Conservation (phyloP, 2,888 invertebrate genomes). For the Ceratothoa steindachneri region DNA sequence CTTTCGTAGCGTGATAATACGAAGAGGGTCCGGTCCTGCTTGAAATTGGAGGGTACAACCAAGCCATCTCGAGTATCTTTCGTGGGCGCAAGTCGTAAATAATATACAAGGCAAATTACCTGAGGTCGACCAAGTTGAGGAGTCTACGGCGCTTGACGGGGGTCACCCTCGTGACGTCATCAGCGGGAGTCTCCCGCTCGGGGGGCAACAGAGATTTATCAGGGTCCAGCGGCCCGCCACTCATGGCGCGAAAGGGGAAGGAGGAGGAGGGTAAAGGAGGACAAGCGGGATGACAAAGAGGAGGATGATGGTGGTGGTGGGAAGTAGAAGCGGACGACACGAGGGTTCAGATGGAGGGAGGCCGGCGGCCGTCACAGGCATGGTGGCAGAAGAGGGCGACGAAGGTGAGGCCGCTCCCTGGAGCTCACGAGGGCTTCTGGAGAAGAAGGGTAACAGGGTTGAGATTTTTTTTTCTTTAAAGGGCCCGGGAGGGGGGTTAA, state of each 20-base stretch:
- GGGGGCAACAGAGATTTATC: constrained; percentile 1
- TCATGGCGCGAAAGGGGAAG: neutral
- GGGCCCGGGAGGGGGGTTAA: neutral
- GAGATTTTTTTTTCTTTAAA: no score
- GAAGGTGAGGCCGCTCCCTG: neutral
- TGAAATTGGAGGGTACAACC: no score
- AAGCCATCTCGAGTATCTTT: no score
- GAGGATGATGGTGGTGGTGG: neutral
- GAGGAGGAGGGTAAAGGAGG: neutral
- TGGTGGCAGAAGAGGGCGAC: neutral
- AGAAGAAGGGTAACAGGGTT: neutral
- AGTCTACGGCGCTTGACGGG: constrained; percentile 31
- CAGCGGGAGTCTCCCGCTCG: neutral
- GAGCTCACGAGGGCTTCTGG: no score
- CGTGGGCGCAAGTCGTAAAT: no score
- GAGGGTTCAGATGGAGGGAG: neutral
- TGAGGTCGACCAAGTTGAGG: constrained; percentile 35
- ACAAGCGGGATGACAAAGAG: neutral
- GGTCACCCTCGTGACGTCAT: constrained; percentile 18
- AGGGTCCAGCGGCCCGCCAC: neutral
- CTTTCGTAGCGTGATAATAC: no score
- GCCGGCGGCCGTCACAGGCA: neutral
- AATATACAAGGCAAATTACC: constrained; percentile 20
- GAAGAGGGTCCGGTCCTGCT: no score
- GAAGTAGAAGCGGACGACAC: neutral